Conservation (phyloP, 2,113 vertebrate species). For the Raja brachyura region DNA sequence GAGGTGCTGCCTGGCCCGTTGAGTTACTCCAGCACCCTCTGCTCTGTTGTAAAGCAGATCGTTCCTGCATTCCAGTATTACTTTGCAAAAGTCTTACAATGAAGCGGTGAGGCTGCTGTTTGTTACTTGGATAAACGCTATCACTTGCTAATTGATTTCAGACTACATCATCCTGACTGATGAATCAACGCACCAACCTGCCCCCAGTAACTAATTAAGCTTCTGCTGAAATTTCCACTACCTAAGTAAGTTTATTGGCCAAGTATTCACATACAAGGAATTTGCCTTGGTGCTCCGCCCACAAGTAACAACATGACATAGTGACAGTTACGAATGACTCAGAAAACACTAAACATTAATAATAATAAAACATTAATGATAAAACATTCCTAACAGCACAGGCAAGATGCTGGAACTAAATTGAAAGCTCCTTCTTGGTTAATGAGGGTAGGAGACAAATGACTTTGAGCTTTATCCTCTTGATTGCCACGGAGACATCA, state of each 20-base stretch:
- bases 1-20: no score
- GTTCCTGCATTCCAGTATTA: neutral
- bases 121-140: no score
- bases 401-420: neutral
- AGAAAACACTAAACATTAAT: no score
- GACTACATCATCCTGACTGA: neutral
- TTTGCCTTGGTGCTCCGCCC: no score
- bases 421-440: neutral
- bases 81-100: neutral
- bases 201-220: neutral
- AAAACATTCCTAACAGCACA: neutral
- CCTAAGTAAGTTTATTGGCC: no score
- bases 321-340: no score
- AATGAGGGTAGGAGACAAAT: neutral
- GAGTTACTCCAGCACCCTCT: no score
- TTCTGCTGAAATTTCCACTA: neutral
- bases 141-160: neutral
- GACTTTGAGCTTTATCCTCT: neutral
- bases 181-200: neutral
- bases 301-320: no score
- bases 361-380: no score
- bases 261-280: no score
- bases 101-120: neutral
- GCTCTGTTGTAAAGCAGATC: neutral
- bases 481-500: neutral